Conservation (phyloP, 92 coral and sea anemone genomes). For the Porites lobata region DNA sequence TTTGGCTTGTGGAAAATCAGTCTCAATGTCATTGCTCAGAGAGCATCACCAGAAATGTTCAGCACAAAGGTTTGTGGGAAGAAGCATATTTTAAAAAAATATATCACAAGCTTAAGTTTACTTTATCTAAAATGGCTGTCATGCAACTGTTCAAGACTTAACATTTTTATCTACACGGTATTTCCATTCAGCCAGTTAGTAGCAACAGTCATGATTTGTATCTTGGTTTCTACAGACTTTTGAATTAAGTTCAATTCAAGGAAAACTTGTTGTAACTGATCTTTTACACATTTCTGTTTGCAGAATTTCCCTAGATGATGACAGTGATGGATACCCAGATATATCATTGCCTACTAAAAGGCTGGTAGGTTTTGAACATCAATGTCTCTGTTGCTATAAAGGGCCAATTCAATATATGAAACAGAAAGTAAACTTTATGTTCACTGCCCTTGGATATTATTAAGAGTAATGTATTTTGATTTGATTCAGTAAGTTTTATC, state of each 20-base stretch:
- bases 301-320: conserved; percentile 34
- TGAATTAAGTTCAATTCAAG: background rate
- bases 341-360: conserved; percentile 33
- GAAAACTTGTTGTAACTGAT: conserved; percentile 29
- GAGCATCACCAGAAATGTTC: conserved; percentile 34
- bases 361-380: conserved; percentile 24
- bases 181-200: too few species aligned
- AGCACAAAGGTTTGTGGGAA: conserved; percentile 40
- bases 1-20: conserved; percentile 43
- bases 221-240: too few species aligned
- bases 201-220: too few species aligned
- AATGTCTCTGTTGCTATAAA: conserved; percentile 1
- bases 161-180: background rate
- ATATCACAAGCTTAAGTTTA: conserved; percentile 23
- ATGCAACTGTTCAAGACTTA: conserved; percentile 3
- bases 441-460: too few species aligned
- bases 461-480: too few species aligned
- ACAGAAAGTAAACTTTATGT: background rate
- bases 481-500: background rate
- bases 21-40: conserved; percentile 41
- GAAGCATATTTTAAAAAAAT: background rate
- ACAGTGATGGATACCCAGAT: conserved; percentile 37
- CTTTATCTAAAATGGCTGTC: background rate
- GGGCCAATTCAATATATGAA: conserved; percentile 23
- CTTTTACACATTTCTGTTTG: conserved; percentile 35